phyloP scores from a whole-genome alignment of 1,140 invertebrate genomes.

The Macrotrachela quadricornifera region DNA sequence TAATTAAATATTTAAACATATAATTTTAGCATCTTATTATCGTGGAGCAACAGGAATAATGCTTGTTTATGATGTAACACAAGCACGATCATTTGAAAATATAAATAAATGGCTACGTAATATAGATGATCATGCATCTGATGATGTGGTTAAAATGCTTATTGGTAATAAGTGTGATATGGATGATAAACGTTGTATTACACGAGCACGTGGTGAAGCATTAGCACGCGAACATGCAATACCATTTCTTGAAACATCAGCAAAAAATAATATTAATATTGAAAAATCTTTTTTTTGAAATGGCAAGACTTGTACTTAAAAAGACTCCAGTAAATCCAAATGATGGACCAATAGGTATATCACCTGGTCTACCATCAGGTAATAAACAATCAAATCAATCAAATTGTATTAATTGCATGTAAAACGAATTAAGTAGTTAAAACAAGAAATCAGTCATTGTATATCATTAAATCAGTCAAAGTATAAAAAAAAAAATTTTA shows the following conservation, averaged over 20 bases:
- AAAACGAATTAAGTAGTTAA: too few relatives aligned
- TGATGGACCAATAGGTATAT: too few relatives aligned
- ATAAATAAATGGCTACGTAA: slow-evolving; percentile 93
- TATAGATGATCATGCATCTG: slow-evolving; percentile 96
- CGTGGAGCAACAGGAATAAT: slow-evolving; percentile 50
- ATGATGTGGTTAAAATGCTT: slow-evolving; percentile 99
- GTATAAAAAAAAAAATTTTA: too few relatives aligned
- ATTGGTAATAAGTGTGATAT: slow-evolving; percentile 99
- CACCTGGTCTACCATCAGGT: too few relatives aligned
- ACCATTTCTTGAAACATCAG: slow-evolving; percentile 95
- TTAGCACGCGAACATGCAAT: slow-evolving; percentile 89
- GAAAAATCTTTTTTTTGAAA: slow-evolving; percentile 1
- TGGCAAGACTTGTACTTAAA: not conserved
- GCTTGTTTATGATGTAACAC: slow-evolving; percentile 93
- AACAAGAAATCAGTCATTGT: too few relatives aligned
- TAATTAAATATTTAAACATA: too few relatives aligned
- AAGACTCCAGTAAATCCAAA: not conserved
- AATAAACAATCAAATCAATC: too few relatives aligned
- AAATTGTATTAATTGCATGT: too few relatives aligned
- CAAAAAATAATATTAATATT: slow-evolving; percentile 53
- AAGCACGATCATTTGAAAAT: slow-evolving; percentile 92
- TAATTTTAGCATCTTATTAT: too few relatives aligned
- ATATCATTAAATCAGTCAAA: too few relatives aligned
- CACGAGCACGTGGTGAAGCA: slow-evolving; percentile 57
- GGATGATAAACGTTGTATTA: slow-evolving; percentile 81